Evolutionary conservation across 2,113 vertebrate species (phyloP).

Genomic region (Fulica atra): DNA sequence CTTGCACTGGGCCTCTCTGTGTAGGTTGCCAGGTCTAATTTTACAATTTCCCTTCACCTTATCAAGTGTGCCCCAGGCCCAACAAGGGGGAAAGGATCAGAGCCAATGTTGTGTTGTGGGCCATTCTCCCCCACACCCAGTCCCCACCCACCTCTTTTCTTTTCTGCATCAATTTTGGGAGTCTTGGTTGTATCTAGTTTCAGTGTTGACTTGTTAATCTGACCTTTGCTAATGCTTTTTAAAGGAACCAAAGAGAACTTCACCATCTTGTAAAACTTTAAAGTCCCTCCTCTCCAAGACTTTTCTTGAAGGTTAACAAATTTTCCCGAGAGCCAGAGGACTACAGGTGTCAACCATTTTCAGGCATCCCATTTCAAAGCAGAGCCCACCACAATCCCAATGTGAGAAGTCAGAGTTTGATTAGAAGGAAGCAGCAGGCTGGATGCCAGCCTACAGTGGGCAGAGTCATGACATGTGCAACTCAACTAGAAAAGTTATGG

Average conservation of each 20-base stretch:
- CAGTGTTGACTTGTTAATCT: conserved; percentile 79
- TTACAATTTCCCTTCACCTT: conserved; percentile 83
- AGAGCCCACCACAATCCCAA: conserved; percentile 35
- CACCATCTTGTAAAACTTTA: conserved; percentile 65
- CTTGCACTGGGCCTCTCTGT: conserved; percentile 77
- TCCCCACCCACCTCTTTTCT: conserved; percentile 63
- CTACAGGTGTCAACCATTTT: conserved; percentile 72
- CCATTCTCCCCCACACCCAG: conserved; percentile 58
- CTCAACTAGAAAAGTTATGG: neutral
- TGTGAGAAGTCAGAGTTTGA: conserved; percentile 40
- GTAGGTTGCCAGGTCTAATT: conserved; percentile 88
- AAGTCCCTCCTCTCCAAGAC: conserved; percentile 61
- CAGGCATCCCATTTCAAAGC: conserved; percentile 72
- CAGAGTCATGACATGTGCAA: neutral
- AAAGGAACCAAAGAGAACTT: conserved; percentile 67
- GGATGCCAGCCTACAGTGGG: neutral
- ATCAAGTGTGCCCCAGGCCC: conserved; percentile 73
- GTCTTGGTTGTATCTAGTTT: conserved; percentile 73
- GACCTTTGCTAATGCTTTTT: conserved; percentile 77
- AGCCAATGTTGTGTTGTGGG: conserved; percentile 58
- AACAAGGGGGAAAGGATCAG: conserved; percentile 68
- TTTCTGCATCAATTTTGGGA: conserved; percentile 66
- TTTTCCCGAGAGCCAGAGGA: conserved; percentile 66
- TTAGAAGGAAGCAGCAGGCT: conserved; percentile 11
- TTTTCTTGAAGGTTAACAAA: conserved; percentile 67